Evolutionary conservation across 2,888 invertebrate species (phyloP), one percentile per base, ranked within the genome.

Genomic region (Drosophila mettleri): DNA sequence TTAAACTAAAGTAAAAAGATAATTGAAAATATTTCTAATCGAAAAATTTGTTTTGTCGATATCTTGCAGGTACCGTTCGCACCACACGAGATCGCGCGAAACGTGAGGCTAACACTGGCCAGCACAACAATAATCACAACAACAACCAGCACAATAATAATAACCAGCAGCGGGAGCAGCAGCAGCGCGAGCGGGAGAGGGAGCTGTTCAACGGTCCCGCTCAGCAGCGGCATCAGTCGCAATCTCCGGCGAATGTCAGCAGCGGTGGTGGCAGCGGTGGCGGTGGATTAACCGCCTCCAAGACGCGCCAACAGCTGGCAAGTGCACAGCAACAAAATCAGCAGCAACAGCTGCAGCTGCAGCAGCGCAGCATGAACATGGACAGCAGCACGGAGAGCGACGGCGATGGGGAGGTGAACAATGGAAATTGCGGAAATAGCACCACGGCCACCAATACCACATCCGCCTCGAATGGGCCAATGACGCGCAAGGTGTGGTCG

Each of bases 401-500:
- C 45, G 84, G 74, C 14, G 91, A 91, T 51, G 85, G 82, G 20
- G 91, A 91, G 48, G 88, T 78, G 14, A 76, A 78, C 31, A 83
- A 86, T 57, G 81, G 78, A 0, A 86, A 82, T 71, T 84, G 89
- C 4, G 86, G 81, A 27, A 80, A 72, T 45, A 74, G 71, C 24
- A 74, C 83, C 8, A 85, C 83, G 14, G 36, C 77, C 18, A 80
- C 79, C 8, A 80, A 75, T 14, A 55, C 82, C 31, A 81, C 79
- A 8, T 88, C 80, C 14, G 69, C 71, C 6, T 80, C 85, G 31
- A 84, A 83, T 52, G 89, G 88, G n/a, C 95, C 95, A 3, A 96
- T 96, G 24, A 96, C 96, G 8, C 93, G 96, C 20, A 93, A 95
- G 76, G 95, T 95, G 48, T 96, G 96, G 96, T 95, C 95, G 5